Base-by-base conservation (phyloP, 2,888 invertebrate species). In the Venusia cambrica region DNA sequence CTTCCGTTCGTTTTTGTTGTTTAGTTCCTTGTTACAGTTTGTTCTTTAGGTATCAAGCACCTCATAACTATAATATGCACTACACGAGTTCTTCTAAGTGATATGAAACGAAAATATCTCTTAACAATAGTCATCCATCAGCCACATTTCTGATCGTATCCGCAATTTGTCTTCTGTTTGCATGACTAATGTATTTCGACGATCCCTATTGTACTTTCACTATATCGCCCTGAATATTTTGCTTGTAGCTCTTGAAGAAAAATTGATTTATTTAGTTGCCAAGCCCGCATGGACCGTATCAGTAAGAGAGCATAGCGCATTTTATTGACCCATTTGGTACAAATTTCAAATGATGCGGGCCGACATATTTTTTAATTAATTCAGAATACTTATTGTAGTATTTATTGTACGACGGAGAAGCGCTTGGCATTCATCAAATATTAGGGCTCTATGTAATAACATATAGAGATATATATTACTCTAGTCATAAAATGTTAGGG, bases 321-420 rank as follows among this genome's bases (percentile, higher is more conserved):
- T 69, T 61, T 62, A 69, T 71, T 73, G 64, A 67, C 53, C 60
- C 56, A 61, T 64, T 58, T 49, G 44, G 56, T 61, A 50, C 54
- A 55, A 63, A 63, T 64, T 55, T 61, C 46, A 52, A 40, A 33
- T 35, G 45, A 69, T 73, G 72, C 73, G 73, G 73, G 73, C 36
- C 2, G n/a, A n/a, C n/a, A n/a, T n/a, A n/a, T n/a, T n/a, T n/a
- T n/a, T n/a, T n/a, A n/a, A n/a, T n/a, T n/a, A n/a, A n/a, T n/a
- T n/a, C n/a, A n/a, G n/a, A n/a, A n/a, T n/a, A n/a, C n/a, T n/a
- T n/a, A n/a, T n/a, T n/a, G n/a, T n/a, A n/a, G n/a, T n/a, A n/a
- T n/a, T n/a, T n/a, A n/a, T n/a, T n/a, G n/a, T n/a, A n/a, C n/a
- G n/a, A n/a, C n/a, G n/a, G n/a, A n/a, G n/a, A n/a, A n/a, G n/a